These are phyloP conservation scores for Anabacerthia variegaticeps DNA, from an alignment of 2,797 vertebrate species.

Conservation along the genomic window DNA sequence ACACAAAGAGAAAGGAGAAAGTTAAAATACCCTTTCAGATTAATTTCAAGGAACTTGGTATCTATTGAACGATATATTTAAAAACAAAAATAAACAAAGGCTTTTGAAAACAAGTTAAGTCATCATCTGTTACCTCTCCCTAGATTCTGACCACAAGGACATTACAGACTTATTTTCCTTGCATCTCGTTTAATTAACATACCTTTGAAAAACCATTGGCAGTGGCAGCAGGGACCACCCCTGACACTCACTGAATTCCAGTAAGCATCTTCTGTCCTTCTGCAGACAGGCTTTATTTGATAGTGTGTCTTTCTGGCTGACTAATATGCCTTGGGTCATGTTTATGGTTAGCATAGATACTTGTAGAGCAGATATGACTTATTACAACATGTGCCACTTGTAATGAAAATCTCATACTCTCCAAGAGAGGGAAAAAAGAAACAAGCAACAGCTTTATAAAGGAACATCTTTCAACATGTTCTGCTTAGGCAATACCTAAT, in stretches of 20 bases:
- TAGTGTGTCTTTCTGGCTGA: not conserved
- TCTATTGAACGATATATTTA: not conserved
- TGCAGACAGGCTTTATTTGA: slow-evolving; percentile 28
- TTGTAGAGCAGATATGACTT: slow-evolving; percentile 33
- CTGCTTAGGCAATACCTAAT: not conserved
- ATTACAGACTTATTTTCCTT: not conserved
- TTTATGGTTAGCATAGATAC: slow-evolving; percentile 11
- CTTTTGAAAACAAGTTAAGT: not conserved
- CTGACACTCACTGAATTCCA: not conserved
- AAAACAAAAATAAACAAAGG: not conserved
- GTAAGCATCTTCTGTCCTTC: not conserved
- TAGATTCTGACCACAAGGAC: not conserved
- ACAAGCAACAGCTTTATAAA: slow-evolving; percentile 18
- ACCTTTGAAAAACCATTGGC: not conserved
- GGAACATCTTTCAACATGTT: not conserved
- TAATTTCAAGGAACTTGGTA: not conserved
- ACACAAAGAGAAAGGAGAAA: not conserved
- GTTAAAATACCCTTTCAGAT: not conserved
- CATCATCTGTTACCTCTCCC: not conserved
- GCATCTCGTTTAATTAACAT: slow-evolving; percentile 4
- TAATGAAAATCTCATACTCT: slow-evolving; percentile 38
- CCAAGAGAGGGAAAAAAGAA: not conserved
- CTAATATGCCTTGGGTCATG: slow-evolving; percentile 22
- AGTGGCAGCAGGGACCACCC: not conserved
- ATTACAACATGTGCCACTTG: slow-evolving; percentile 47